A percentile compares a stretch with the other conserved stretches of the same genome.
phyloP scores from a whole-genome alignment of 1,140 invertebrate genomes.

The Amyelois transitella region DNA sequence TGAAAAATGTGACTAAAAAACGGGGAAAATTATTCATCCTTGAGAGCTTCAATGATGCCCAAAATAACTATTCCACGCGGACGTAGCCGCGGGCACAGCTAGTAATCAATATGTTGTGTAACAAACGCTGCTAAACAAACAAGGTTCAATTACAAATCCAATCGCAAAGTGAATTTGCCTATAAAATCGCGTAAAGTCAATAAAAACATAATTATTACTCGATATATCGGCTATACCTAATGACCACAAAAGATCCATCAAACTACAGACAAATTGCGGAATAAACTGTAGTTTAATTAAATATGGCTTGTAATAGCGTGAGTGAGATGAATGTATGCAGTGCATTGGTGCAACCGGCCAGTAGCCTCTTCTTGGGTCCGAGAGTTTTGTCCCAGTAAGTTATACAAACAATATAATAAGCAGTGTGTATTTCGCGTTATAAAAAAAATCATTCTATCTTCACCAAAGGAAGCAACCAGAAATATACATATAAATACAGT shows the following conservation, averaged over 20 bases:
- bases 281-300: background rate
- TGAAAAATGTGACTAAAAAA: too few species aligned
- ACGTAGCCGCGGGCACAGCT: too few species aligned
- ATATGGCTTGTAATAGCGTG: background rate
- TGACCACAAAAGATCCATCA: background rate
- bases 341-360: background rate
- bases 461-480: too few species aligned
- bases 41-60: too few species aligned
- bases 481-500: too few species aligned
- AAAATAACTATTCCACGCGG: too few species aligned
- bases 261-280: background rate
- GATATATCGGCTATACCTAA: background rate
- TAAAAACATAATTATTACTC: background rate
- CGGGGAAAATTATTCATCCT: too few species aligned
- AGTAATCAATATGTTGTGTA: too few species aligned
- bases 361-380: background rate
- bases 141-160: background rate
- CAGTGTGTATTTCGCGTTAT: too few species aligned
- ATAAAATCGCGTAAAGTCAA: background rate
- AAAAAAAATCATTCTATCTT: too few species aligned
- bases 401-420: too few species aligned
- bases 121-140: background rate
- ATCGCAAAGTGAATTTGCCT: background rate
- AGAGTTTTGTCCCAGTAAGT: background rate
- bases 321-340: background rate